These are phyloP conservation scores for Megalonaias nervosa DNA, from an alignment of 1,140 invertebrate genomes.

Conservation along the genomic window DNA sequence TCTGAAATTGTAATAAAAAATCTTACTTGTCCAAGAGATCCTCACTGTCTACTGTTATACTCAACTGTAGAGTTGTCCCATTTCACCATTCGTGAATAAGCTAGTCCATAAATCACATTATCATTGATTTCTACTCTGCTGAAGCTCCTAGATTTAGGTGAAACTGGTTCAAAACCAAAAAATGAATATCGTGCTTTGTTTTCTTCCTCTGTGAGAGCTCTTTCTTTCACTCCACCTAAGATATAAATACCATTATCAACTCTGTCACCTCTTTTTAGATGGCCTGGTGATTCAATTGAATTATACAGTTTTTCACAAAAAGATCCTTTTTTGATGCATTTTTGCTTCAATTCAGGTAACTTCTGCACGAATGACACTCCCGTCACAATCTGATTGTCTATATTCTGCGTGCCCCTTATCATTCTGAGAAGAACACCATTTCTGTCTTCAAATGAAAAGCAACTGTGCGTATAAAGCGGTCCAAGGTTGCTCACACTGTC, in stretches of 20 bases:
- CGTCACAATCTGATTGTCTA: constrained; percentile 36
- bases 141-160: constrained; percentile 5
- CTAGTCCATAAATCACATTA: constrained; percentile 14
- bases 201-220: constrained; percentile 16
- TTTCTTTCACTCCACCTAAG: constrained; percentile 14
- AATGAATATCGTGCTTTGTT: background rate
- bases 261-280: constrained; percentile 11
- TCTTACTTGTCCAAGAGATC: background rate
- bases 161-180: constrained; percentile 7
- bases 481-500: constrained; percentile 43
- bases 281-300: constrained; percentile 18
- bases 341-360: constrained; percentile 26
- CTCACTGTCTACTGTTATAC: background rate
- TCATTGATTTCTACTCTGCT: constrained; percentile 10
- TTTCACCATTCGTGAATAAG: constrained; percentile 28
- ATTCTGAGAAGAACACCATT: constrained; percentile 37
- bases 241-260: constrained; percentile 24
- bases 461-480: constrained; percentile 38
- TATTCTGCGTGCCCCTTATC: constrained; percentile 36
- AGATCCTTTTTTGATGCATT: constrained; percentile 19
- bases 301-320: constrained; percentile 19
- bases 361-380: constrained; percentile 37
- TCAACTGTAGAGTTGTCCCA: constrained; percentile 22
- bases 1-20: background rate
- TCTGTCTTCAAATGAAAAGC: constrained; percentile 41